Base-by-base conservation (phyloP, 2,888 invertebrate species). In the Cacoxenus indagator region DNA sequence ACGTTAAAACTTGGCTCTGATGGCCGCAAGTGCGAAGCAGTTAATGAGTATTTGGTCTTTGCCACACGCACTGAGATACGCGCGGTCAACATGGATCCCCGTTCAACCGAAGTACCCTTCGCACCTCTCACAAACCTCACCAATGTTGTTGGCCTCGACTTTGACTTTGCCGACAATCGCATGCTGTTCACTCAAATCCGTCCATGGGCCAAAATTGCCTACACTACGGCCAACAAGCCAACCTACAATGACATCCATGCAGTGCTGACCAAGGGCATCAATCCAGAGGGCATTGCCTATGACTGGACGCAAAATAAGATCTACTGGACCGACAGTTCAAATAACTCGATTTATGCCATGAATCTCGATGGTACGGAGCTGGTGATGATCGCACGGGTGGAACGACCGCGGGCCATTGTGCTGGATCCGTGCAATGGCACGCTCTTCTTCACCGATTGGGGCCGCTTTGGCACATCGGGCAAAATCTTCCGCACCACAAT, bases 301-400 rank as follows among this genome's bases (percentile, higher is more conserved):
- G 99, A 99, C 85, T 99, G 99, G 99, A 96, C 98, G 0, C 96
- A 96, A 77, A 95, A 95, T 85, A 98, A 98, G 87, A 92, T 99
- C 45, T 99, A 98, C 87, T 99, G 98, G 97, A 97, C 98, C 0
- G 99, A 99, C 83, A 96, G 96, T 29, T 94, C 95, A 0, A 97
- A 97, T 78, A 96, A 96, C 80, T 95, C 96, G 11, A 97, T 98
- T 67, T 97, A 97, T 82, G 95, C 97, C 0, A 96, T 98, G 95
- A 96, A 97, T 84, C 89, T 95, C 24, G 96, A 97, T 83, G 96
- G 96, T 1, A 90, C 93, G 0, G 93, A 96, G 77, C 88, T 96
- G 61, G 96, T 97, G 0, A 96, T 96, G 94, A 96, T 99, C 68
- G 94, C 96, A 0, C 90, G 95, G 78, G 98, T 98, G 0, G 96